Evolutionary conservation across 2,113 vertebrate species (phyloP).

Genomic region (Corapipo altera): DNA sequence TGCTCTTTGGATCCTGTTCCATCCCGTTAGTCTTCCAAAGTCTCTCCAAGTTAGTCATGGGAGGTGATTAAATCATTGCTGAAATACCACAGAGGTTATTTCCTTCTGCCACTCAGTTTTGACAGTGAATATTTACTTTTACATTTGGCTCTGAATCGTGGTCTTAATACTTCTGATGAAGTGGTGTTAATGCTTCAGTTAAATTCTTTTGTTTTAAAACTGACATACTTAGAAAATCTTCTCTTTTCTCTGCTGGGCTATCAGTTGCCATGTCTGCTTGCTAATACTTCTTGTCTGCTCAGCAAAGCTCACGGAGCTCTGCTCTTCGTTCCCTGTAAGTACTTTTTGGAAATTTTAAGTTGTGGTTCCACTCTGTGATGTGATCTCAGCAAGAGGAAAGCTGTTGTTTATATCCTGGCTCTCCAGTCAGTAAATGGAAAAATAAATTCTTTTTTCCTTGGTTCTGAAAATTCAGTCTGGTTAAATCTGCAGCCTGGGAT

Average conservation of each 20-base stretch:
- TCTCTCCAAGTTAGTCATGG: slow-evolving; percentile 21
- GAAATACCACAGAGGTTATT: slow-evolving; percentile 44
- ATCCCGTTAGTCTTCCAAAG: slow-evolving; percentile 4
- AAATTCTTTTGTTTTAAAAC: background rate
- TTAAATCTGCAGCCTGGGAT: background rate
- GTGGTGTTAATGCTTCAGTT: background rate
- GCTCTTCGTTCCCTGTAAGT: background rate
- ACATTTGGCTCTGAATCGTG: background rate
- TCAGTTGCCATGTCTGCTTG: background rate
- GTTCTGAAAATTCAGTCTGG: background rate
- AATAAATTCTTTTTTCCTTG: background rate
- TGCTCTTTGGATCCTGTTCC: background rate
- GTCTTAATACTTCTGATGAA: background rate
- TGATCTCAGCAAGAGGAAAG: background rate
- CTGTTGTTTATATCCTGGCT: background rate
- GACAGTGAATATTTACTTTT: slow-evolving; percentile 3
- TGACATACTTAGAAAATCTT: background rate
- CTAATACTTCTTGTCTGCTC: background rate
- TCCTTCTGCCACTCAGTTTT: slow-evolving; percentile 7
- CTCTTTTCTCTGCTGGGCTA: background rate
- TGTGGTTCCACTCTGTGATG: background rate
- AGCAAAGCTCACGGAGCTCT: background rate
- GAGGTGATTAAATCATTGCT: slow-evolving; percentile 38
- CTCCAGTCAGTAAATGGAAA: background rate
- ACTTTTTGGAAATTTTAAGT: background rate